phyloP scores from a whole-genome alignment of 2,113 vertebrate species.

The Baryphthengus martii region DNA sequence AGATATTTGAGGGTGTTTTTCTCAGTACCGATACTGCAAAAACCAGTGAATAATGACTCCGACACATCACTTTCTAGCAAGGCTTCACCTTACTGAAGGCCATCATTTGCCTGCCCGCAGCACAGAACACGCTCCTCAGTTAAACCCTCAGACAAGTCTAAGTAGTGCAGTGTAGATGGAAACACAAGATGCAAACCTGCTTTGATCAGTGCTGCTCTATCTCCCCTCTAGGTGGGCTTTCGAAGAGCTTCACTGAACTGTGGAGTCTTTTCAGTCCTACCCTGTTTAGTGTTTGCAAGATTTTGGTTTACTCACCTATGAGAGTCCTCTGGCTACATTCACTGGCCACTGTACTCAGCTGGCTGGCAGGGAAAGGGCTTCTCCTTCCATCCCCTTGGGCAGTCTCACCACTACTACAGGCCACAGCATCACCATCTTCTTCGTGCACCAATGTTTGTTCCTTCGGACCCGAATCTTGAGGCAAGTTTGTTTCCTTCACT shows the following conservation, averaged over 20 bases:
- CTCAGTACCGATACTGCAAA: neutral
- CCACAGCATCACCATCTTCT: neutral
- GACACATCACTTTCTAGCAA: neutral
- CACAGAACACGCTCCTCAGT: neutral
- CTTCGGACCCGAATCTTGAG: neutral
- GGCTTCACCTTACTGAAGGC: neutral
- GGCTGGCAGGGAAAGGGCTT: neutral
- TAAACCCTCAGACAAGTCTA: neutral
- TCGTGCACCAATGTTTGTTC: neutral
- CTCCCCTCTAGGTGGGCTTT: neutral
- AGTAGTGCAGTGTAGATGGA: neutral
- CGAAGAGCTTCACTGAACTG: neutral
- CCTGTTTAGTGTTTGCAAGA: neutral
- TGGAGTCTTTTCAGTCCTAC: neutral
- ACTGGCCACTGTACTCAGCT: neutral
- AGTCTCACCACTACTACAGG: neutral
- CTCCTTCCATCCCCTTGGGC: neutral
- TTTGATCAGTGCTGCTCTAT: neutral
- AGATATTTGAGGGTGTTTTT: neutral
- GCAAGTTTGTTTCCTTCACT: neutral
- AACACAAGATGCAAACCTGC: neutral
- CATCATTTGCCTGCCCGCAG: neutral
- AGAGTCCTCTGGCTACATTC: slow-evolving; percentile 1
- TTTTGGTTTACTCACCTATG: slow-evolving; percentile 48
- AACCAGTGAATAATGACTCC: neutral